These are phyloP conservation scores for Petrocephalus schoutedeni DNA, from an alignment of 2,797 vertebrate genomes.

Conservation along the genomic window DNA sequence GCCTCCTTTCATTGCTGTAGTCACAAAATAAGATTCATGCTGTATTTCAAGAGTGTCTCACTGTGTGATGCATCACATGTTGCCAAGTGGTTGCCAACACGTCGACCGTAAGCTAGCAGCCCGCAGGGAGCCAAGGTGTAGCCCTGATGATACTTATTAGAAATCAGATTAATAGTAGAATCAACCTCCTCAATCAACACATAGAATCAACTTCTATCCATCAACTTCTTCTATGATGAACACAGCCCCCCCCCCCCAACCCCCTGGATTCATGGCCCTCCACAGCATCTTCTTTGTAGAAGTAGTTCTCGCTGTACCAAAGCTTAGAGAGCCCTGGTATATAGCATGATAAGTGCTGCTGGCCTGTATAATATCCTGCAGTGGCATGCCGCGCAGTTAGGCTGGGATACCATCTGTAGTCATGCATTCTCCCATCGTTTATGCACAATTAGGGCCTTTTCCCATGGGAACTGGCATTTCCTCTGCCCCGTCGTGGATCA, in stretches of 20 bases:
- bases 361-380: neutral
- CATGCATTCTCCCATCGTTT: neutral
- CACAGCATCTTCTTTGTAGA: neutral
- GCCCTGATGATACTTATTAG: neutral
- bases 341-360: neutral
- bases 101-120: neutral
- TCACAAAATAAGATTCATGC: neutral
- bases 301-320: neutral
- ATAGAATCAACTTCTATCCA: too few species aligned
- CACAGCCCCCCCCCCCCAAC: too few species aligned
- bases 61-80: neutral
- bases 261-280: neutral
- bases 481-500: neutral
- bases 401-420: neutral
- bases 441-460: neutral
- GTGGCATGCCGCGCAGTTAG: neutral
- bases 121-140: neutral
- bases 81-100: neutral
- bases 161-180: neutral
- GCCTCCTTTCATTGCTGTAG: neutral
- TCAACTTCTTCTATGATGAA: too few species aligned
- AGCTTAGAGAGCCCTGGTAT: neutral
- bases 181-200: neutral
- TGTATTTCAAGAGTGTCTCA: neutral
- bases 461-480: neutral